These are phyloP conservation scores for Martes martes DNA, from an alignment of 2,113 vertebrate species.

Conservation along the genomic window DNA sequence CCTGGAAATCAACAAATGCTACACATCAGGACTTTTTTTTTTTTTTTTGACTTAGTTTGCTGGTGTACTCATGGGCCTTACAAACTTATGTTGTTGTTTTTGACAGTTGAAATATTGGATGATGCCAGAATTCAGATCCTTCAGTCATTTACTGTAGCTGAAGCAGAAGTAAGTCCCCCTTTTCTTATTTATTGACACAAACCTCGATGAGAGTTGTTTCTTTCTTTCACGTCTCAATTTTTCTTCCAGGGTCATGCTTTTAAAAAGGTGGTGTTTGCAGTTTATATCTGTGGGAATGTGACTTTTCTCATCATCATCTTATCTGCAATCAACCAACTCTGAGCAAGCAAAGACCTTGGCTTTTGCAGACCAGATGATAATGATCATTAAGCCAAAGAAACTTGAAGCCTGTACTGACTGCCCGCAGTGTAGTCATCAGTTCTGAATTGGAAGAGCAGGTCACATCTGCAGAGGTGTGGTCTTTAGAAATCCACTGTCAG, in stretches of 20 bases:
- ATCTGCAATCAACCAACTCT: slow-evolving; percentile 81
- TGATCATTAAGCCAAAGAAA: background rate
- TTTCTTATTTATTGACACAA: background rate
- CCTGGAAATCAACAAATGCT: background rate
- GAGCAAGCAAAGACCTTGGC: slow-evolving; percentile 42
- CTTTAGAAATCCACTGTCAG: background rate
- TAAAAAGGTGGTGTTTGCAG: slow-evolving; percentile 84
- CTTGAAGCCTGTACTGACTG: background rate
- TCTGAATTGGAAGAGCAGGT: background rate
- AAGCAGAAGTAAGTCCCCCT: slow-evolving; percentile 79
- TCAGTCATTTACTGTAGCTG: slow-evolving; percentile 77
- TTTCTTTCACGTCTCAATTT: slow-evolving; percentile 19
- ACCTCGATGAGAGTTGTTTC: background rate
- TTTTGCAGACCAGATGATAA: background rate
- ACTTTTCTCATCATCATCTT: slow-evolving; percentile 84
- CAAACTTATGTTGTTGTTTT: background rate
- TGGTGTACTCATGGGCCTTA: background rate
- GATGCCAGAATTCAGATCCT: slow-evolving; percentile 87
- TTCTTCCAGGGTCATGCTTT: slow-evolving; percentile 84
- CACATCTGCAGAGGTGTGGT: background rate
- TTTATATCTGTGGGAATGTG: slow-evolving; percentile 88
- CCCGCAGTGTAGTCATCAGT: background rate
- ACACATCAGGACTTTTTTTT: background rate
- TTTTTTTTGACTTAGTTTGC: background rate
- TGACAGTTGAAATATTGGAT: slow-evolving; percentile 81